phyloP scores from a whole-genome alignment of 2,888 invertebrate genomes.

The Blera fallax region DNA sequence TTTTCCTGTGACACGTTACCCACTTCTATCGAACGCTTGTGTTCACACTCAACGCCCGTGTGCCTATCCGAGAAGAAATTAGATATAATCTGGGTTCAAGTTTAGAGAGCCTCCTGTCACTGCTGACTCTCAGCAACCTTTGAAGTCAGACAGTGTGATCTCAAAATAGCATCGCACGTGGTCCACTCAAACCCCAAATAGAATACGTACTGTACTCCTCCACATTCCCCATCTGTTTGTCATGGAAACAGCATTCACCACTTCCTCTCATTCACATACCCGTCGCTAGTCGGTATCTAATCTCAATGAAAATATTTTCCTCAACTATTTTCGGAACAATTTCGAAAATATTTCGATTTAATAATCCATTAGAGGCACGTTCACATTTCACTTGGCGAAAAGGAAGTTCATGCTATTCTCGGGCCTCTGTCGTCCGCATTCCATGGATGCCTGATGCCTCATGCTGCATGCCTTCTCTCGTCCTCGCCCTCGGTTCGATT shows the following conservation, averaged over 20 bases:
- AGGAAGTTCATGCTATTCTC: conserved; percentile 7
- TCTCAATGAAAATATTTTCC: conserved; percentile 13
- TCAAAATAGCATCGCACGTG: background rate
- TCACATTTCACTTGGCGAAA: background rate
- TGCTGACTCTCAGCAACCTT: too few relatives aligned
- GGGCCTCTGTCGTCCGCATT: conserved; percentile 11
- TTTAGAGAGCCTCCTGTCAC: background rate
- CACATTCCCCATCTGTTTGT: background rate
- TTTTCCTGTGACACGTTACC: too few relatives aligned
- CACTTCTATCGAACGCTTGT: background rate
- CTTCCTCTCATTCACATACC: conserved; percentile 8
- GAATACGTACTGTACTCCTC: background rate
- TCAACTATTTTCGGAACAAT: conserved; percentile 32
- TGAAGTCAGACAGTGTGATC: background rate
- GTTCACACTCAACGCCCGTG: background rate
- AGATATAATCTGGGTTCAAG: background rate
- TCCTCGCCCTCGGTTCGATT: conserved; percentile 33
- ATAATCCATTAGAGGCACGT: conserved; percentile 30
- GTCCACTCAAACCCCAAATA: background rate
- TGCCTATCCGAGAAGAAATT: background rate
- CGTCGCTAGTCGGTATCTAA: background rate
- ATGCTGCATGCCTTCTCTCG: background rate
- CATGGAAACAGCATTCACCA: background rate
- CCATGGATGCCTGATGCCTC: background rate
- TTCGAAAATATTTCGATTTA: conserved; percentile 26